A percentile compares a stretch with the other conserved stretches of the same genome.
phyloP scores from a whole-genome alignment of 2,797 vertebrate genomes.

The Bryconaethiops microstoma region DNA sequence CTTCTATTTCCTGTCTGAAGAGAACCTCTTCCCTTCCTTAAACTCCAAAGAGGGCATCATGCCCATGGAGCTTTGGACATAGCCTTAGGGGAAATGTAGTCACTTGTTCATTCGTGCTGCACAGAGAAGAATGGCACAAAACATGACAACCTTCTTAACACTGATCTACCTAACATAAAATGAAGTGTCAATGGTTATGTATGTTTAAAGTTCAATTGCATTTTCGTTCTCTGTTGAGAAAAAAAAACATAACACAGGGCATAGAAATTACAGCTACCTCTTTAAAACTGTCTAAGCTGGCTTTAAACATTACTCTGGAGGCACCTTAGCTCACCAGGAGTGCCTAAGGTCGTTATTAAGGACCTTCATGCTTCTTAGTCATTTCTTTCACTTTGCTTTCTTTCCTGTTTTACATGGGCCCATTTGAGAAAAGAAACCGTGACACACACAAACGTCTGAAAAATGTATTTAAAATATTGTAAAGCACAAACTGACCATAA shows the following conservation, averaged over 20 bases:
- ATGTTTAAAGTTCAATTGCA: background rate
- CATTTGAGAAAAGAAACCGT: constrained; percentile 1
- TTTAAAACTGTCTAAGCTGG: constrained; percentile 17
- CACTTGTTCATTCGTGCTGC: constrained; percentile 3
- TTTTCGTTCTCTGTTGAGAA: constrained; percentile 1
- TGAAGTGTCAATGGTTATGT: background rate
- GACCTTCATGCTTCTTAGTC: constrained; percentile 12
- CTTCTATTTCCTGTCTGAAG: constrained; percentile 60
- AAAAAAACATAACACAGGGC: background rate
- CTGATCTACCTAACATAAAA: background rate
- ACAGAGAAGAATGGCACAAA: background rate
- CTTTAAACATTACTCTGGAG: constrained; percentile 6
- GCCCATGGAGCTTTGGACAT: constrained; percentile 62
- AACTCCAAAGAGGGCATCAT: constrained; percentile 63
- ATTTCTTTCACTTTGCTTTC: constrained; percentile 6
- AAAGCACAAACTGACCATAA: constrained; percentile 8
- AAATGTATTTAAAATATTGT: constrained; percentile 9
- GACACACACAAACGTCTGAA: background rate
- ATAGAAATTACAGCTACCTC: constrained; percentile 28
- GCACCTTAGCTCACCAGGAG: background rate
- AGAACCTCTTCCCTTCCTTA: constrained; percentile 64
- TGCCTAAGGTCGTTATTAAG: background rate
- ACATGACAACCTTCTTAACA: background rate
- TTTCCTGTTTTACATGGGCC: constrained; percentile 6
- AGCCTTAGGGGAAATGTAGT: constrained; percentile 33